Evolutionary conservation across 2,113 vertebrate genomes (phyloP).

Genomic region (Amazona guildingii): DNA sequence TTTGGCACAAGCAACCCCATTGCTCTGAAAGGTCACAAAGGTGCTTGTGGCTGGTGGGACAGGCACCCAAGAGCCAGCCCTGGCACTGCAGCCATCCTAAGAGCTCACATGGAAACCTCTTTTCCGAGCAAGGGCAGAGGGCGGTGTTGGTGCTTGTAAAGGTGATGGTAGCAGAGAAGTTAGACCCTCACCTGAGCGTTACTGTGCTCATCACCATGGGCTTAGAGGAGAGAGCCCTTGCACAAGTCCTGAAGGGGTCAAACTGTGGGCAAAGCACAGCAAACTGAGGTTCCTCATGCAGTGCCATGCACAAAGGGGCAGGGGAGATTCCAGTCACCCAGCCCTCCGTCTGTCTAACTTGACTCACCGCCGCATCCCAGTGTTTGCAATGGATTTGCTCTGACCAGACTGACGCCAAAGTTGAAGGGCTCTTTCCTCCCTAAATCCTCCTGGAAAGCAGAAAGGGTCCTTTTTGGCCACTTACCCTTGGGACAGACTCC

Average conservation of each 20-base stretch:
- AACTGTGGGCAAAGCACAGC: not conserved
- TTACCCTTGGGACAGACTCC: not conserved
- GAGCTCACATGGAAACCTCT: not conserved
- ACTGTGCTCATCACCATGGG: fast-evolving
- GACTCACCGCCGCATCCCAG: not conserved
- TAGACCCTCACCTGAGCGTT: not conserved
- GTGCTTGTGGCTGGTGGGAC: fast-evolving
- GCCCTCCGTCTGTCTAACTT: not conserved
- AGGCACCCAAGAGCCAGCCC: not conserved
- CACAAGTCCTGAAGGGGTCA: not conserved
- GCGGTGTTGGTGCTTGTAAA: fast-evolving
- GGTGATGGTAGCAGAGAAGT: not conserved
- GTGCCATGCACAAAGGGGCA: not conserved
- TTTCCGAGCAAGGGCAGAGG: not conserved
- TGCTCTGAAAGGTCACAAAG: not conserved
- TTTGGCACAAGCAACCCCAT: not conserved
- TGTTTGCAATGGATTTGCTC: not conserved
- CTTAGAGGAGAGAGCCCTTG: not conserved
- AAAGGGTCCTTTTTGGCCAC: not conserved
- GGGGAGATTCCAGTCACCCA: not conserved
- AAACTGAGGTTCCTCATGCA: not conserved
- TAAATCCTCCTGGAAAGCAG: not conserved
- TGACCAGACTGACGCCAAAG: not conserved
- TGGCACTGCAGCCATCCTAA: not conserved
- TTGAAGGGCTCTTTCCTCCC: not conserved